phyloP scores from a whole-genome alignment of 2,797 vertebrate species.

The Tamandua tetradactyla region DNA sequence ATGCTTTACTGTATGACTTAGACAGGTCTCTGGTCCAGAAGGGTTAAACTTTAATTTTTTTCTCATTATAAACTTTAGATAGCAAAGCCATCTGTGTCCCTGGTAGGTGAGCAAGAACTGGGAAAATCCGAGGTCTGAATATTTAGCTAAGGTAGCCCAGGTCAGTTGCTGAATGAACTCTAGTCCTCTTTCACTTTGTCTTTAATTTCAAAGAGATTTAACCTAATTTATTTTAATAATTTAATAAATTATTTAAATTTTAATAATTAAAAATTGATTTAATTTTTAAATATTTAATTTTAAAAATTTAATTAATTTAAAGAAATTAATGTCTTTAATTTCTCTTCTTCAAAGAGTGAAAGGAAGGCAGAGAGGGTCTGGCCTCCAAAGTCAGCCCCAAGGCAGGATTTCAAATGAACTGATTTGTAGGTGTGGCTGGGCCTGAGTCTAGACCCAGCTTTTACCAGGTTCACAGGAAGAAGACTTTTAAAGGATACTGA shows the following conservation, averaged over 20 bases:
- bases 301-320: too few relatives aligned
- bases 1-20: neutral
- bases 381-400: too few relatives aligned
- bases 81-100: neutral
- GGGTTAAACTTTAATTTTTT: neutral
- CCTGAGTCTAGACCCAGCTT: neutral
- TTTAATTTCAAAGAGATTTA: too few relatives aligned
- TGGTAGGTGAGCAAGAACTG: fast-evolving
- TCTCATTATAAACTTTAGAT: neutral
- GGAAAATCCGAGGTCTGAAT: neutral
- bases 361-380: neutral
- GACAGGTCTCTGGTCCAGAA: neutral
- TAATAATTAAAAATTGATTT: too few relatives aligned
- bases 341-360: neutral
- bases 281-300: too few relatives aligned
- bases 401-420: neutral
- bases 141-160: fast-evolving
- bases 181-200: neutral
- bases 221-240: too few relatives aligned
- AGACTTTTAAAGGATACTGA: neutral
- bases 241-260: too few relatives aligned
- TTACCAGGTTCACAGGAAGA: neutral
- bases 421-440: too few relatives aligned
- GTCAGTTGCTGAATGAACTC: neutral
- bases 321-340: too few relatives aligned